Conservation (phyloP, 2,888 invertebrate genomes). For the Drosophila mettleri region DNA sequence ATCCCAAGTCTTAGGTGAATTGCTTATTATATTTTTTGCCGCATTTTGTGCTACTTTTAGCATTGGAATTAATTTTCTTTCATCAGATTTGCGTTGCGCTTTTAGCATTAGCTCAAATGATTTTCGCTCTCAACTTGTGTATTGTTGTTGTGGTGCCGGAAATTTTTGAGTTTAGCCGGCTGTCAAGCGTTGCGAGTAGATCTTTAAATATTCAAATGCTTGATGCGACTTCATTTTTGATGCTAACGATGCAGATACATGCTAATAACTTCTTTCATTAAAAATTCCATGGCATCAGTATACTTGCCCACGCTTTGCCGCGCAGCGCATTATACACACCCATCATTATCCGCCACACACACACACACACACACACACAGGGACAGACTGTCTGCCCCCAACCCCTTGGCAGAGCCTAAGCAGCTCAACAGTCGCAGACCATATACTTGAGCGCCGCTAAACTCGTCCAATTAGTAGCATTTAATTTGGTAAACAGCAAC, state of each 20-base stretch:
- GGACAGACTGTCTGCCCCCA: not conserved
- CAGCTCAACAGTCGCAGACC: conserved; percentile 63
- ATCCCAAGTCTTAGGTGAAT: too few relatives aligned
- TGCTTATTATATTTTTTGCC: too few relatives aligned
- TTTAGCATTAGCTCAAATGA: not conserved
- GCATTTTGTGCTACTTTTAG: too few relatives aligned
- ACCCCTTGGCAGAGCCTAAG: conserved; percentile 46
- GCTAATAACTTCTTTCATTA: conserved; percentile 80
- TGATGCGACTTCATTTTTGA: conserved; percentile 63
- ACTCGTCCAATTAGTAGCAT: conserved; percentile 81
- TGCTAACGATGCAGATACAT: conserved; percentile 80
- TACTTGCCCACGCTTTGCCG: conserved; percentile 40
- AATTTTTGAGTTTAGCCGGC: not conserved
- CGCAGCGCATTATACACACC: conserved; percentile 9
- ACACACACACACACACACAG: not conserved
- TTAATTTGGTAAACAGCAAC: conserved; percentile 80
- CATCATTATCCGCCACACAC: conserved; percentile 15
- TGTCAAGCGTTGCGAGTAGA: conserved; percentile 5
- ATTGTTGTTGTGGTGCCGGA: not conserved
- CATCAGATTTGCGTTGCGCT: not conserved
- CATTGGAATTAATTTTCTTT: too few relatives aligned
- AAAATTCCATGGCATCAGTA: conserved; percentile 70
- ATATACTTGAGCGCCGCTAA: conserved; percentile 79
- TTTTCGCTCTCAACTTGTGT: too few relatives aligned
- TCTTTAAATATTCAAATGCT: conserved; percentile 43